Base-by-base conservation (phyloP, 2,888 invertebrate genomes). In the Eilema depressum region DNA sequence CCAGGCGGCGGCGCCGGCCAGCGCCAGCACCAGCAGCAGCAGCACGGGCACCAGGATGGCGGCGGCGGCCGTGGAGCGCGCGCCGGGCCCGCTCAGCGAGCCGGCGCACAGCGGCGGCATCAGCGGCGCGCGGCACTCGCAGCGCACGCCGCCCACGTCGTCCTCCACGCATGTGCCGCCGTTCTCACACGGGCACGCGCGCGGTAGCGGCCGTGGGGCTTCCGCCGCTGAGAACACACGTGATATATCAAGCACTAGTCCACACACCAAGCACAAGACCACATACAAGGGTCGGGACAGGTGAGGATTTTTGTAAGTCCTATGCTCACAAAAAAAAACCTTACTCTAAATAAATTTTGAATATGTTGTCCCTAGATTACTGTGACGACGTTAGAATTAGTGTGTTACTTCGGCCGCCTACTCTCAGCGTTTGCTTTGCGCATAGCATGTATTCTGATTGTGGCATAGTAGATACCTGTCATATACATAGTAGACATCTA, bases 31-130 rank as follows among this genome's bases (percentile, higher is more conserved):
- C 66, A 98, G 88, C 74, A 98, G 96, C 33, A 98, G 97, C 88
- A 98, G 96, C 83, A 98, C 96, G 8, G 98, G 98, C 81, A 98
- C 97, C 65, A 98, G 96, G 72, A 98, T 97, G 14, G 98, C 97
- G 0, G 98, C 96, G 0, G 97, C 96, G 0, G 96, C 96, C 0
- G 96, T 95, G 69, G 84, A 86, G 75, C 87, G 84, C 96, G 83
- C 97, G 64, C 96, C 96, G 17, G 96, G 94, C 0, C 96, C 96
- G 0, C 97, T 95, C 68, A 85, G 88, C 1, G 79, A 77, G 96
- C 75, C 97, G 96, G 66, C 98, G 97, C 82, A 98, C 96, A 67
- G 97, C 95, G 85, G 98, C 96, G 64, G 97, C 97, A 0, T 96
- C 96, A 64, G 97, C 95, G 86, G 95, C 96, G 75, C 96, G 92